Evolutionary conservation across 2,113 vertebrate genomes (phyloP), one percentile per base, ranked within the genome.

Genomic region (Erpornis zantholeuca): DNA sequence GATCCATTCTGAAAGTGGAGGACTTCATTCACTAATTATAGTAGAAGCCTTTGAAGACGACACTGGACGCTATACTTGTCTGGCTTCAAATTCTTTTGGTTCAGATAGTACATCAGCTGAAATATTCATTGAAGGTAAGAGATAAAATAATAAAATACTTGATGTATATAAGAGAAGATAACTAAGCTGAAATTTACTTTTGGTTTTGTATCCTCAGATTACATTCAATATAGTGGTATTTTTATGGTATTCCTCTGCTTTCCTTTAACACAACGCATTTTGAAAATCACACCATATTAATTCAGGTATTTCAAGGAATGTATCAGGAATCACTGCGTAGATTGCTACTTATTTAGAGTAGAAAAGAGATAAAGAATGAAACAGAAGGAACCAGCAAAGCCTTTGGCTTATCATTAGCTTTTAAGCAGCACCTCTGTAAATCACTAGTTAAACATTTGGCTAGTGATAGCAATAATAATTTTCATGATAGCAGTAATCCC

Each of bases 41-140:
- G 75, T 98, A 5, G 99, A 99, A 96, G 99, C 99, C 92, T 99
- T 99, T 65, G 99, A 99, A 97, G 99, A 99, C 98, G 99, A 99
- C 97, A 99, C 99, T 4, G 99, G 99, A 12, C 98, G 99, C 54
- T 99, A 99, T 90, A 99, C 99, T 96, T 99, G 99, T 57, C 98
- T 99, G 92, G 99, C 99, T 33, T 98, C 99, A 69, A 99, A 99
- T 98, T 97, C 98, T 35, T 91, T 98, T 6, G 99, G 99, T 61
- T 99, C 99, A 12, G 99, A 99, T 92, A 98, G 98, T 18, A 99
- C 99, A 12, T 99, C 99, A 16, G 99, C 99, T 9, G 99, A 99
- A 98, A 98, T 99, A 91, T 99, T 99, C 96, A 98, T 99, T 12
- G 99, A 99, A 99, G 99, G 99, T 99, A 97, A 97, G 96, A n/a